These are phyloP conservation scores for Junonia oenone DNA, from an alignment of 2,888 invertebrate genomes.

Conservation along the genomic window DNA sequence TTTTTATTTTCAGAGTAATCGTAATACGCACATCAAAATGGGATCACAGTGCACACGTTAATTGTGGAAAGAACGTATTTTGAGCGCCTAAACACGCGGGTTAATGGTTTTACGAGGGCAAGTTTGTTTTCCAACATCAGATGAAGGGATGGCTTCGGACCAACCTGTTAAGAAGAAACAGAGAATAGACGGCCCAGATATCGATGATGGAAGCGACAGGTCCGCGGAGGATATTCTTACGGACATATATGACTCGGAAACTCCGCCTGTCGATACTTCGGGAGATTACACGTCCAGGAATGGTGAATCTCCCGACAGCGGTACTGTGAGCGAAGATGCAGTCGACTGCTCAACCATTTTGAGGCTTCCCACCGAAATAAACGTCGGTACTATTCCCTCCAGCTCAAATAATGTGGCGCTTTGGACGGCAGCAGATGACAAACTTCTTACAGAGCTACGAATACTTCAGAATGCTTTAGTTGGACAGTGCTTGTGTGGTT, in stretches of 20 bases:
- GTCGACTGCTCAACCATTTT: slow-evolving; percentile 68
- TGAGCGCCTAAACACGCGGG: slow-evolving; percentile 35
- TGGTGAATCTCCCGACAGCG: slow-evolving; percentile 72
- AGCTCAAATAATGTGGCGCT: slow-evolving; percentile 51
- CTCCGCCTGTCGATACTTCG: slow-evolving; percentile 61
- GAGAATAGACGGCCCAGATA: slow-evolving; percentile 83
- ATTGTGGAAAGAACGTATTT: slow-evolving; percentile 15
- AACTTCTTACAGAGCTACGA: slow-evolving; percentile 73
- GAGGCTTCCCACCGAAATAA: slow-evolving; percentile 53
- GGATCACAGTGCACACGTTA: slow-evolving; percentile 22
- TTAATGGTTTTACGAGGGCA: slow-evolving; percentile 84
- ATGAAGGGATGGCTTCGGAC: slow-evolving; percentile 85
- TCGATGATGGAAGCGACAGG: slow-evolving; percentile 75
- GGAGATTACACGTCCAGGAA: slow-evolving; percentile 62
- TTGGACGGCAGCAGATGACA: slow-evolving; percentile 62
- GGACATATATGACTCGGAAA: slow-evolving; percentile 63
- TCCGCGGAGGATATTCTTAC: slow-evolving; percentile 72
- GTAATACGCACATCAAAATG: slow-evolving; percentile 12
- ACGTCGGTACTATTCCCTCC: slow-evolving; percentile 61
- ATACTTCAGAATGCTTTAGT: slow-evolving; percentile 83
- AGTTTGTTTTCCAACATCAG: slow-evolving; percentile 72
- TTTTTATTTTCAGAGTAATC: slow-evolving; percentile 62
- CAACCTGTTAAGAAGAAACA: slow-evolving; percentile 92
- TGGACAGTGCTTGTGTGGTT: slow-evolving; percentile 88
- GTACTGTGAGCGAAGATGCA: slow-evolving; percentile 73